Conservation (phyloP, 2,888 invertebrate genomes). For the Arenicola marina region DNA sequence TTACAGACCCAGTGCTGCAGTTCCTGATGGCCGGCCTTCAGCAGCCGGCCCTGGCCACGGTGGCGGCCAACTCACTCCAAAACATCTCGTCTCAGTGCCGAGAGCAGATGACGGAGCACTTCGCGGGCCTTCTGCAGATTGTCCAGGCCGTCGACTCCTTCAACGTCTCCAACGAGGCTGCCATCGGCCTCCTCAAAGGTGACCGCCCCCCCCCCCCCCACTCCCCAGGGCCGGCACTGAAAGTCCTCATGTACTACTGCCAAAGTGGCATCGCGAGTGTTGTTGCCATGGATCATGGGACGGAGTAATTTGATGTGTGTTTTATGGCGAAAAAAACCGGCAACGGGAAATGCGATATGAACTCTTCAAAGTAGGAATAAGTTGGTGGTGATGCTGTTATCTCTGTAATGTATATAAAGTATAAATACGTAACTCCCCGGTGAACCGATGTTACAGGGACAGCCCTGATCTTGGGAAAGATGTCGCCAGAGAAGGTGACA, state of each 20-base stretch:
- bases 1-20: conserved; percentile 77
- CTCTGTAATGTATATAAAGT: too few relatives aligned
- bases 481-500: conserved; percentile 61
- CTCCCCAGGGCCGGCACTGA: neutral
- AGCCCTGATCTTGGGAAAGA: conserved; percentile 66
- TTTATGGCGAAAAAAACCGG: too few relatives aligned
- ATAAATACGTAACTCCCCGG: too few relatives aligned
- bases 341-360: too few relatives aligned
- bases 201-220: neutral
- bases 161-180: conserved; percentile 54
- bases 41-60: conserved; percentile 61
- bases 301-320: too few relatives aligned
- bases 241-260: too few relatives aligned
- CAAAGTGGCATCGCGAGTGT: too few relatives aligned
- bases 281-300: too few relatives aligned
- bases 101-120: conserved; percentile 77
- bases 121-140: conserved; percentile 70
- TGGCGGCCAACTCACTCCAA: conserved; percentile 83
- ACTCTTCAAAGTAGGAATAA: too few relatives aligned
- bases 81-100: conserved; percentile 84
- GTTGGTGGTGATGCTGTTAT: too few relatives aligned
- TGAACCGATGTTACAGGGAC: conserved; percentile 68
- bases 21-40: conserved; percentile 70
- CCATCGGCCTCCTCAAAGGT: conserved; percentile 57
- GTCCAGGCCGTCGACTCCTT: conserved; percentile 56